phyloP scores from a whole-genome alignment of 2,797 vertebrate species.

The Hylomyscus alleni region DNA sequence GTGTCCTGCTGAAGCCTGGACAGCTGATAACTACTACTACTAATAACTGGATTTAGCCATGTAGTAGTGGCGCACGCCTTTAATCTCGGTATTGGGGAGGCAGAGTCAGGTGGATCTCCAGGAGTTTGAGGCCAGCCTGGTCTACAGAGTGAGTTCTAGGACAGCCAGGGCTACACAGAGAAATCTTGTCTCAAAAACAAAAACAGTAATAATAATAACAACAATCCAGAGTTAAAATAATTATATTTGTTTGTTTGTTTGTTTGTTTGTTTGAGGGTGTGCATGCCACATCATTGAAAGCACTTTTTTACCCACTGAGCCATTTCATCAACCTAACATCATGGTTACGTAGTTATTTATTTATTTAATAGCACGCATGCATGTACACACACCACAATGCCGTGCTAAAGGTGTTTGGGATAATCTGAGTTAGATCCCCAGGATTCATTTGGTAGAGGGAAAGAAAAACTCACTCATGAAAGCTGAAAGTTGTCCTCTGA shows the following conservation, averaged over 20 bases:
- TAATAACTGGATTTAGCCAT: neutral
- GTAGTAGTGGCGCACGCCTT: neutral
- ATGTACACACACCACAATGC: neutral
- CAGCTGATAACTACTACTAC: neutral
- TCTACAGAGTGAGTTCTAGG: neutral
- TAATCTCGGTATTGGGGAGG: neutral
- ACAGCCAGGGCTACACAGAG: neutral
- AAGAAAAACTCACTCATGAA: too few relatives aligned
- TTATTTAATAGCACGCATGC: neutral
- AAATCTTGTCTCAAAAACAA: neutral
- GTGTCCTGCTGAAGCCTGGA: too few relatives aligned
- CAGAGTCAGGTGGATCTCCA: neutral
- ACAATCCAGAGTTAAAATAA: neutral
- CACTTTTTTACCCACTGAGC: neutral
- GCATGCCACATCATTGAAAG: neutral
- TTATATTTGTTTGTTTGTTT: neutral
- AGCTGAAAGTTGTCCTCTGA: neutral
- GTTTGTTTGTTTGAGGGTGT: neutral
- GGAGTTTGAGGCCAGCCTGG: neutral
- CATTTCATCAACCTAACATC: neutral
- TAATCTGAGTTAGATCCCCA: neutral
- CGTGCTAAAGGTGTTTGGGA: neutral
- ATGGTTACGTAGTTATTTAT: too few relatives aligned
- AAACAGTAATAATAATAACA: neutral
- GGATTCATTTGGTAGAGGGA: too few relatives aligned